Conservation (phyloP, 2,888 invertebrate species). For the Iselma pallidipennis region DNA sequence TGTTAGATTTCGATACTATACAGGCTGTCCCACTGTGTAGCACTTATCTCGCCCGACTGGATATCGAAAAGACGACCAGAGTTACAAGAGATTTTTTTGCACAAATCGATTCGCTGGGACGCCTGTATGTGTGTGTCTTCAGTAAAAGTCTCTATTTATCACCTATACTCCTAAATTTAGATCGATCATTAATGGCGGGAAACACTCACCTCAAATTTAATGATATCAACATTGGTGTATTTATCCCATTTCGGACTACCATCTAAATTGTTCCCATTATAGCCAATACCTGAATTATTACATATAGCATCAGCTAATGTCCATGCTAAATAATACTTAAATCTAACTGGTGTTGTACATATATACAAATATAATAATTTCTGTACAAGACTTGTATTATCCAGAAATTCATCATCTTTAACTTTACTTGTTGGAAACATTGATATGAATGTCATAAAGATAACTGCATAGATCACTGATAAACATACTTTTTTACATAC, state of each 20-base stretch:
- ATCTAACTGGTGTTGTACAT: constrained; percentile 78
- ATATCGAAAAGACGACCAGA: too few relatives aligned
- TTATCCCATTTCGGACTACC: constrained; percentile 88
- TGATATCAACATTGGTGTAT: constrained; percentile 87
- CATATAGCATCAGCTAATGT: constrained; percentile 92
- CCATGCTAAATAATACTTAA: constrained; percentile 99
- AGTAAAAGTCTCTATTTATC: too few relatives aligned
- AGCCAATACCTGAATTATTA: constrained; percentile 92
- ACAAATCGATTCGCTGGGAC: too few relatives aligned
- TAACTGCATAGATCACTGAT: constrained; percentile 71
- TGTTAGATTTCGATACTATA: too few relatives aligned
- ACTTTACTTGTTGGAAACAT: constrained; percentile 72
- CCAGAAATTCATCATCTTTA: constrained; percentile 70
- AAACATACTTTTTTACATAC: constrained; percentile 74
- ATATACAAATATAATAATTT: constrained; percentile 76
- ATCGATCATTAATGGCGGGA: constrained; percentile 8
- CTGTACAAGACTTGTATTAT: constrained; percentile 62
- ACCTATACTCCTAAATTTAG: too few relatives aligned
- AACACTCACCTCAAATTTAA: constrained; percentile 70
- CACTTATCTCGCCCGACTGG: too few relatives aligned
- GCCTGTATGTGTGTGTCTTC: too few relatives aligned
- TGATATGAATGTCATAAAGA: constrained; percentile 72
- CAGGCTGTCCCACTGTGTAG: too few relatives aligned
- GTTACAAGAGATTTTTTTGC: too few relatives aligned
- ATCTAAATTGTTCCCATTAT: constrained; percentile 66